Evolutionary conservation across 2,888 invertebrate genomes (phyloP).

Genomic region (Cryptops parisi): DNA sequence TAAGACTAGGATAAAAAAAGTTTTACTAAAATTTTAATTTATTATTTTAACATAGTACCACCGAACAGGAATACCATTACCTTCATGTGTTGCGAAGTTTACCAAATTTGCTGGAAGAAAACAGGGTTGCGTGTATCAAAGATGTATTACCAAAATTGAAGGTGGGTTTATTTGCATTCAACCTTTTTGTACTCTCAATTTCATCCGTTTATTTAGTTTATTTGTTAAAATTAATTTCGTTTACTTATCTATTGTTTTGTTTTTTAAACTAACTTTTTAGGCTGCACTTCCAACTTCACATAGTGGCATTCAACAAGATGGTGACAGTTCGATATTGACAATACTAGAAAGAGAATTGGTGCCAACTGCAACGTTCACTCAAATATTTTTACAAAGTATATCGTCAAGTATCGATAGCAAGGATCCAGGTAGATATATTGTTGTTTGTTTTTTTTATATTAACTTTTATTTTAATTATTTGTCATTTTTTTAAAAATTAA

Average conservation of each 20-base stretch:
- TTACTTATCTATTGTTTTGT: conserved; percentile 1
- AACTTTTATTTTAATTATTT: too few species aligned
- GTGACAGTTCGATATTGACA: conserved; percentile 16
- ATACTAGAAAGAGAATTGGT: conserved; percentile 17
- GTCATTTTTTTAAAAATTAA: conserved; percentile 4
- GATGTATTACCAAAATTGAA: conserved; percentile 16
- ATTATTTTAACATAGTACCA: conserved; percentile 1
- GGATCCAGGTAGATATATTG: conserved; percentile 41
- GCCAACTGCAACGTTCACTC: conserved; percentile 39
- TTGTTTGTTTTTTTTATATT: too few species aligned
- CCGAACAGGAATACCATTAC: conserved; percentile 5
- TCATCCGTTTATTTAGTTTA: too few species aligned
- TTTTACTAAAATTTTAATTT: background rate
- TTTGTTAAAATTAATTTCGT: background rate
- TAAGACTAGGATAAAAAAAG: background rate
- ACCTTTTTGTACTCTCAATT: too few species aligned
- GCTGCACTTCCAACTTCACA: conserved; percentile 12
- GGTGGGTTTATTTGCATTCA: conserved; percentile 11
- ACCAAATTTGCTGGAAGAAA: conserved; percentile 14
- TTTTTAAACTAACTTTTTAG: conserved; percentile 7
- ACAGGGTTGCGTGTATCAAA: conserved; percentile 12
- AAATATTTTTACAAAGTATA: conserved; percentile 44
- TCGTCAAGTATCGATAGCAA: conserved; percentile 41
- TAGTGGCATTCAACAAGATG: conserved; percentile 14
- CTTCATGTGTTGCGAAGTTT: conserved; percentile 9